A percentile compares a stretch with the other conserved stretches of the same genome.
These are phyloP conservation scores for Sigmodon hispidus DNA, from an alignment of 2,113 vertebrate species.

Conservation along the genomic window DNA sequence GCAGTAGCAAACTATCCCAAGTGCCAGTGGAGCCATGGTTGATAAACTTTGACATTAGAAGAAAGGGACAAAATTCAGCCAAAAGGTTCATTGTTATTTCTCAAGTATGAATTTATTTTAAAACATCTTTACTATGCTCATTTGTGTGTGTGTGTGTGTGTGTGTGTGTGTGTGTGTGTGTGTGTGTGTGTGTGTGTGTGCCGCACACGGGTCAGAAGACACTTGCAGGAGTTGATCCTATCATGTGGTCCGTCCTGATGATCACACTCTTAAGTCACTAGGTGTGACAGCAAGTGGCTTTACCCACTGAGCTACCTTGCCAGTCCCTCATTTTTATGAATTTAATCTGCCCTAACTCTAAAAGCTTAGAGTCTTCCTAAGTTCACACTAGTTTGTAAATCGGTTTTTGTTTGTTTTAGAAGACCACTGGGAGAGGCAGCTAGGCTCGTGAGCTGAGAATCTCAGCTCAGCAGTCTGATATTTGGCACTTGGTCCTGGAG, in stretches of 20 bases:
- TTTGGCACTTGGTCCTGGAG: not conserved
- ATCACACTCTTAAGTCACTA: not conserved
- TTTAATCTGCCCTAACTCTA: not conserved
- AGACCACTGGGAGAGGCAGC: not conserved
- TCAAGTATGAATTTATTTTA: not conserved
- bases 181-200: not conserved
- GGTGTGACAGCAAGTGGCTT: not conserved
- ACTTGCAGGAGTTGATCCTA: not conserved
- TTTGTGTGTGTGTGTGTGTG: not conserved
- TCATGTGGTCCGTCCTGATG: not conserved
- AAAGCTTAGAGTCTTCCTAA: not conserved
- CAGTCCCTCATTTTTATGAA: not conserved
- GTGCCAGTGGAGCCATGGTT: rapidly evolving
- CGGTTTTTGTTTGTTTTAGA: not conserved
- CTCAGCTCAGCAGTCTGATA: rapidly evolving
- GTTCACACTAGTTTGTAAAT: conserved; percentile 11
- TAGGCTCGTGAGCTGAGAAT: not conserved
- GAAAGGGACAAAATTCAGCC: not conserved
- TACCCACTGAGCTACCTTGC: not conserved
- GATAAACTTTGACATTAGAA: not conserved
- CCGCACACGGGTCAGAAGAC: not conserved
- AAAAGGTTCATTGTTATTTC: not conserved
- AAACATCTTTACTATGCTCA: not conserved
- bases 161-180: not conserved
- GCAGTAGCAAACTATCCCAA: not conserved